phyloP scores from a whole-genome alignment of 1,140 invertebrate species.

The Drosophila mayri region DNA sequence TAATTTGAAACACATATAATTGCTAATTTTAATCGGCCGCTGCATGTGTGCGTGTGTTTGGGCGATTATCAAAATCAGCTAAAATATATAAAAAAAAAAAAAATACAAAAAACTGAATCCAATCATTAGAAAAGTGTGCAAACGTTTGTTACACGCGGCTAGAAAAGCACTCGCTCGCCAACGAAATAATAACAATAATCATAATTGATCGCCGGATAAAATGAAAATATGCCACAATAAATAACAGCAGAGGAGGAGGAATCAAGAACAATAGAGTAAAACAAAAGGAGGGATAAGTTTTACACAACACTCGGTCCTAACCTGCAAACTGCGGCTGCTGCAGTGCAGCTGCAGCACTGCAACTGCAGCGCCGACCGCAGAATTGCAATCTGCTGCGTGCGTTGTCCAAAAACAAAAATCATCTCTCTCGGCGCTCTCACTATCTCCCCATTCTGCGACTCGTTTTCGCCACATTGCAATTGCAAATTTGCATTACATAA shows the following conservation, averaged over 20 bases:
- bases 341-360: constrained; percentile 37
- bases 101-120: constrained; percentile 29
- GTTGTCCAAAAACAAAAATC: constrained; percentile 41
- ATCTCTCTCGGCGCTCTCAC: constrained; percentile 27
- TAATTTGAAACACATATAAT: constrained; percentile 47
- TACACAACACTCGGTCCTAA: constrained; percentile 81
- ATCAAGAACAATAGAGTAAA: constrained; percentile 49
- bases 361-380: constrained; percentile 36
- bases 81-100: neutral
- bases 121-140: constrained; percentile 65
- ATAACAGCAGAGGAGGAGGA: constrained; percentile 19
- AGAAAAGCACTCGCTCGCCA: constrained; percentile 38
- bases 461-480: constrained; percentile 50
- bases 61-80: constrained; percentile 42
- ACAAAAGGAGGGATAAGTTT: constrained; percentile 55
- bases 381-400: constrained; percentile 67
- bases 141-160: constrained; percentile 76
- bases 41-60: constrained; percentile 29
- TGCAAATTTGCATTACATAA: constrained; percentile 78
- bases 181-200: constrained; percentile 36
- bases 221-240: constrained; percentile 17
- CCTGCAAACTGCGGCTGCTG: constrained; percentile 68
- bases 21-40: constrained; percentile 47
- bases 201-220: constrained; percentile 22
- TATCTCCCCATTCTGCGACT: constrained; percentile 38